Evolutionary conservation across 1,140 invertebrate genomes (phyloP).

Genomic region (Bactericera cockerelli): DNA sequence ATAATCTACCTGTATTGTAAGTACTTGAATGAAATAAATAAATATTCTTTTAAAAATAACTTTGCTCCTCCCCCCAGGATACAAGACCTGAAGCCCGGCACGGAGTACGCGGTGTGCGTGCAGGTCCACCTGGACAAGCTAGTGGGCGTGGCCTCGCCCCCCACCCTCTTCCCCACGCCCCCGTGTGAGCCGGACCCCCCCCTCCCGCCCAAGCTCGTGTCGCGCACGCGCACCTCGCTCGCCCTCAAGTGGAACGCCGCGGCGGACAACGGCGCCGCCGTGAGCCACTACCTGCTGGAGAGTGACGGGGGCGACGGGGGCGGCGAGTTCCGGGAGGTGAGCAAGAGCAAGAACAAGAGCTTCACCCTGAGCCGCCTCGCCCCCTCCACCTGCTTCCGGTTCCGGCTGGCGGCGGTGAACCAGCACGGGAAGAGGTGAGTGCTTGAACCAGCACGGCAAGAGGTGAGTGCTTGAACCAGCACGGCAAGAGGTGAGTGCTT

Average conservation of each 20-base stretch:
- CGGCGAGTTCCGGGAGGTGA: constrained; percentile 50
- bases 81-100: constrained; percentile 62
- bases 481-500: too few relatives aligned
- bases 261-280: constrained; percentile 58
- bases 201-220: constrained; percentile 38
- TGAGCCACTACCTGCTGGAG: constrained; percentile 61
- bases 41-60: too few relatives aligned
- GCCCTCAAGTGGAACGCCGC: constrained; percentile 41
- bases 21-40: too few relatives aligned
- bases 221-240: constrained; percentile 40
- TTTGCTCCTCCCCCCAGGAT: constrained; percentile 32
- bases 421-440: constrained; percentile 48
- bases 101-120: constrained; percentile 60
- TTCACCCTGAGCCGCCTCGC: constrained; percentile 51
- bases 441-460: too few relatives aligned
- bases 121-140: constrained; percentile 37
- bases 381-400: constrained; percentile 58
- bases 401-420: constrained; percentile 68
- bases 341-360: constrained; percentile 48
- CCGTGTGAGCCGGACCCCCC: constrained; percentile 48
- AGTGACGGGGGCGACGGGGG: constrained; percentile 49
- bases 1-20: too few relatives aligned
- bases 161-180: constrained; percentile 41
- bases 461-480: too few relatives aligned
- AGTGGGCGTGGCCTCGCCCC: constrained; percentile 35